Conservation (phyloP, 92 coral and sea anemone genomes). For the Parazoanthus darwini region DNA sequence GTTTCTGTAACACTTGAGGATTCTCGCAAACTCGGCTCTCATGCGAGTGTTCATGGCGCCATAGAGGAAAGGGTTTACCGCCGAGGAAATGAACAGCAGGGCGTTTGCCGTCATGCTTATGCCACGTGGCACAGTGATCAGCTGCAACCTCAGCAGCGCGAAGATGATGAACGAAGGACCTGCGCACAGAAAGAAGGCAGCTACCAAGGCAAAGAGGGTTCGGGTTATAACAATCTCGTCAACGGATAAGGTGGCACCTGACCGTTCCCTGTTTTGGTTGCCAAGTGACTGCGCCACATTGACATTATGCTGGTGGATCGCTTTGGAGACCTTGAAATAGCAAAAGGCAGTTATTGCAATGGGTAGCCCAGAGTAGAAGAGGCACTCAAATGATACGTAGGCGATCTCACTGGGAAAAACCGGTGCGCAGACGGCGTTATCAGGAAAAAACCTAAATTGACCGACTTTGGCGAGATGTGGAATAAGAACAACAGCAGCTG, state of each 20-base stretch:
- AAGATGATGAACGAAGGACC: slow-evolving; percentile 34
- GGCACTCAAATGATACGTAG: slow-evolving; percentile 33
- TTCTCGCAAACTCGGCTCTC: slow-evolving; percentile 23
- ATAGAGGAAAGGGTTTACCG: slow-evolving; percentile 34
- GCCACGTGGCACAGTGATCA: slow-evolving; percentile 41
- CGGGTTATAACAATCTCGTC: slow-evolving; percentile 35
- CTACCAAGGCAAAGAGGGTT: slow-evolving; percentile 26
- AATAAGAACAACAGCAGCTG: slow-evolving; percentile 8
- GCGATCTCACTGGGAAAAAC: slow-evolving; percentile 25
- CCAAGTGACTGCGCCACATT: slow-evolving; percentile 10
- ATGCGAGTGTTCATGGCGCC: slow-evolving; percentile 32
- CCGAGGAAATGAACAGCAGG: slow-evolving; percentile 35
- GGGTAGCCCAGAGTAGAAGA: slow-evolving; percentile 38
- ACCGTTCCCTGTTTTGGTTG: slow-evolving; percentile 16
- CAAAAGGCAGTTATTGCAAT: slow-evolving; percentile 16
- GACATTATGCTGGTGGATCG: slow-evolving; percentile 24
- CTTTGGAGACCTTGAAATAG: slow-evolving; percentile 28
- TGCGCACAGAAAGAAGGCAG: slow-evolving; percentile 32
- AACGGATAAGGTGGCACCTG: slow-evolving; percentile 27
- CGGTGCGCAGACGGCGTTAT: slow-evolving; percentile 38
- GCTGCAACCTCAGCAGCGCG: slow-evolving; percentile 21
- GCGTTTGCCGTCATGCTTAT: slow-evolving; percentile 40
- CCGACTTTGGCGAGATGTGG: slow-evolving; percentile 5
- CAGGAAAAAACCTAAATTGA: slow-evolving; percentile 27
- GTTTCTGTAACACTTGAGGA: slow-evolving; percentile 7